Percentiles rank a stretch among this genome's conserved stretches.
These are phyloP conservation scores for Pempheris klunzingeri DNA, from an alignment of 2,797 vertebrate genomes.

Conservation along the genomic window DNA sequence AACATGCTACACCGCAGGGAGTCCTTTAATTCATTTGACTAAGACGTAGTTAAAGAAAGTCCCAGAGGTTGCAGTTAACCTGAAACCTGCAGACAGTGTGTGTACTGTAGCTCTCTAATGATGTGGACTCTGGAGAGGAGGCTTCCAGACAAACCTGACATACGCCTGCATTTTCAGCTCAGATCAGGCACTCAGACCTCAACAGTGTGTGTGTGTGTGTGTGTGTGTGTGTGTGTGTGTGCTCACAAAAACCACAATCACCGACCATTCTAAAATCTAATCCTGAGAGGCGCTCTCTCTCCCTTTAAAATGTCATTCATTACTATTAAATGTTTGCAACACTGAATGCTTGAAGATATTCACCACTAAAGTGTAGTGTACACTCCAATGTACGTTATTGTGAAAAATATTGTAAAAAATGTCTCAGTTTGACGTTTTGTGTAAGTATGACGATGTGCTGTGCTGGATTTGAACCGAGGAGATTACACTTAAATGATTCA, in stretches of 20 bases:
- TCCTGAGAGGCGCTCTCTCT: not conserved
- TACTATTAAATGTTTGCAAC: constrained; percentile 11
- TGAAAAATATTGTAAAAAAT: too few species aligned
- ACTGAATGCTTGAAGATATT: not conserved
- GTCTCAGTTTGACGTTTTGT: not conserved
- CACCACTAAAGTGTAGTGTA: not conserved
- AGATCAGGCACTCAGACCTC: constrained; percentile 23
- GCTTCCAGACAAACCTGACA: constrained; percentile 13
- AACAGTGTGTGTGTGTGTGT: not conserved
- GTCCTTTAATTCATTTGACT: constrained; percentile 23
- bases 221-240: not conserved
- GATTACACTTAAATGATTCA: too few species aligned
- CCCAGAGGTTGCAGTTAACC: constrained; percentile 10
- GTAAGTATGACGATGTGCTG: too few species aligned
- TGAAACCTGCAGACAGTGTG: constrained; percentile 16
- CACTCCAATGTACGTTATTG: not conserved
- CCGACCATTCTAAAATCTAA: not conserved
- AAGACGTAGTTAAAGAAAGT: constrained; percentile 15
- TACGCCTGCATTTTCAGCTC: constrained; percentile 17
- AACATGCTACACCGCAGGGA: not conserved
- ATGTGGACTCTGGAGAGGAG: constrained; percentile 29
- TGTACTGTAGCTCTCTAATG: constrained; percentile 38
- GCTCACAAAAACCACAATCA: not conserved
- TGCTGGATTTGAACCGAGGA: not conserved
- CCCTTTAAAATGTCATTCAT: constrained; percentile 25